These are phyloP conservation scores for Cantharis flavilabris DNA, from an alignment of 2,888 invertebrate genomes.

Conservation along the genomic window DNA sequence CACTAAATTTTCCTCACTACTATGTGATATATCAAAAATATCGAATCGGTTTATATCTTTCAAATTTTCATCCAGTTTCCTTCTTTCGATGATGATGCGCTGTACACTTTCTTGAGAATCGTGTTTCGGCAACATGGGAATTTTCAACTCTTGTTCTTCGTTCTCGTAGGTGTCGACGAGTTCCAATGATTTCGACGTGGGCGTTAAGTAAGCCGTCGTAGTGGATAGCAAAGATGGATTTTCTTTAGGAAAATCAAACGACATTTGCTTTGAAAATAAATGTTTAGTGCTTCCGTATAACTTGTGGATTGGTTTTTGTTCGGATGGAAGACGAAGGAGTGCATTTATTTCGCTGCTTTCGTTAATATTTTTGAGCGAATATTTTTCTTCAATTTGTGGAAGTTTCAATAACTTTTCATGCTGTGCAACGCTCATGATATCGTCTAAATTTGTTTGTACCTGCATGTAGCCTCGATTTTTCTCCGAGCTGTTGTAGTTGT, in stretches of 20 bases:
- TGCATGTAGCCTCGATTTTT: constrained; percentile 40
- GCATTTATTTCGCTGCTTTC: constrained; percentile 41
- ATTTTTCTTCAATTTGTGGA: constrained; percentile 41
- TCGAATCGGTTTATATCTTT: constrained; percentile 50
- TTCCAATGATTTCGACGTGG: constrained; percentile 21
- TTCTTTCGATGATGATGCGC: constrained; percentile 65
- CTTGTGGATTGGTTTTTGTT: constrained; percentile 49
- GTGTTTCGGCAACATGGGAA: constrained; percentile 46
- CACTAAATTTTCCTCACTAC: constrained; percentile 43
- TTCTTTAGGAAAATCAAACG: constrained; percentile 61
- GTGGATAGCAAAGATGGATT: constrained; percentile 53
- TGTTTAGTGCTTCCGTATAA: constrained; percentile 61
- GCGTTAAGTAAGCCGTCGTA: constrained; percentile 2
- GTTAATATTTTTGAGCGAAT: constrained; percentile 43
- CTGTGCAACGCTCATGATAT: constrained; percentile 43
- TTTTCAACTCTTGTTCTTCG: constrained; percentile 34
- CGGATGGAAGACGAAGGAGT: constrained; percentile 45
- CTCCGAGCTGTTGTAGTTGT: constrained; percentile 47
- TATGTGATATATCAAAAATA: constrained; percentile 50
- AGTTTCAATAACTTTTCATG: constrained; percentile 38
- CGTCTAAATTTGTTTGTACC: constrained; percentile 45
- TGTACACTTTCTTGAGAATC: constrained; percentile 61
- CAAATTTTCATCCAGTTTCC: constrained; percentile 60
- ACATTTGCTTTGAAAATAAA: constrained; percentile 60
- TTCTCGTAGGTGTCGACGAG: constrained; percentile 5